Percentiles rank a stretch among this genome's conserved stretches.
These are phyloP conservation scores for Drosophila fungiperda DNA, from an alignment of 2,888 invertebrate genomes.

Conservation along the genomic window DNA sequence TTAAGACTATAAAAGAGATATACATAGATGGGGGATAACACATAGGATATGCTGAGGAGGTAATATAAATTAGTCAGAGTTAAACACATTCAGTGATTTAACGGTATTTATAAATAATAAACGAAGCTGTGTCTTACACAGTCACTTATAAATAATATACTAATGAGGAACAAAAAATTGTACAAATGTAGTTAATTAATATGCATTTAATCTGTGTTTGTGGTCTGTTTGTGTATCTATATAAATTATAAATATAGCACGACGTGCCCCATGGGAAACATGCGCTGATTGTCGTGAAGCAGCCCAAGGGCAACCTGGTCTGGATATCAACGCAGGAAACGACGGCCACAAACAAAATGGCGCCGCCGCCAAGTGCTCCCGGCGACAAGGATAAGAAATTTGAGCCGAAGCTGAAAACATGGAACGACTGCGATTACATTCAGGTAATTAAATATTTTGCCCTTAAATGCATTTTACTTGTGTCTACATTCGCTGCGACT, in stretches of 20 bases:
- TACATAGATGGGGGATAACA: background rate
- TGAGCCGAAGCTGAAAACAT: conserved; percentile 87
- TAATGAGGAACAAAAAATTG: background rate
- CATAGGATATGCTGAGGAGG: background rate
- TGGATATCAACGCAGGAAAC: conserved; percentile 92
- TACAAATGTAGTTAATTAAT: conserved; percentile 40
- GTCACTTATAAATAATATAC: background rate
- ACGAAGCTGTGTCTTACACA: background rate
- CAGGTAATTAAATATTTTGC: conserved; percentile 86
- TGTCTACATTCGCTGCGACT: conserved; percentile 43
- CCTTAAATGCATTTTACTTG: conserved; percentile 62
- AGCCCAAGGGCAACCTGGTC: conserved; percentile 93
- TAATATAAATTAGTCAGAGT: background rate
- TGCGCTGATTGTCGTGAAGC: conserved; percentile 93
- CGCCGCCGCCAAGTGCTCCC: conserved; percentile 86
- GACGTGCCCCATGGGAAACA: conserved; percentile 94
- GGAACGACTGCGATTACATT: conserved; percentile 94
- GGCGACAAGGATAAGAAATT: conserved; percentile 87
- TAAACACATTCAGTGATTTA: background rate
- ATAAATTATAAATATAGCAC: conserved; percentile 86
- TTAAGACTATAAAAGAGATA: background rate
- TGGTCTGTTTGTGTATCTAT: background rate
- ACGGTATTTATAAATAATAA: background rate
- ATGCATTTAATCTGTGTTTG: conserved; percentile 45
- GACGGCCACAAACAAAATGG: conserved; percentile 85